Percentiles rank a stretch among this genome's conserved stretches.
Conservation (phyloP, 1,140 invertebrate genomes). For the Heterodera carotae region DNA sequence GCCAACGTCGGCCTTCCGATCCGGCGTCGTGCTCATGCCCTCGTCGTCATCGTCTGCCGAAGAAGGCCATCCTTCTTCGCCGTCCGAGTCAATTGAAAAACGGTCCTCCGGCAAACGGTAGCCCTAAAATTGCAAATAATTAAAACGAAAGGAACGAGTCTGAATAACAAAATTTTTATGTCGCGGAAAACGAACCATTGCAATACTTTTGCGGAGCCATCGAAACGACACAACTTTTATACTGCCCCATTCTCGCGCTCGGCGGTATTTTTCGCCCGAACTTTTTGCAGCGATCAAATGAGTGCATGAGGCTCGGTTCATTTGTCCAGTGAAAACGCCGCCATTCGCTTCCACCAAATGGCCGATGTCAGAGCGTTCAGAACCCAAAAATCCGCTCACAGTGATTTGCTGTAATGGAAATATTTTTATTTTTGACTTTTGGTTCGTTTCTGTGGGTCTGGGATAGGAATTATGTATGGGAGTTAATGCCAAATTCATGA, state of each 20-base stretch:
- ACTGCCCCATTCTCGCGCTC: constrained; percentile 17
- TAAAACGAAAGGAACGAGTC: not conserved
- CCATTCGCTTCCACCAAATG: constrained; percentile 27
- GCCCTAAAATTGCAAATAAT: constrained; percentile 5
- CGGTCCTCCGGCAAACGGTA: constrained; percentile 7
- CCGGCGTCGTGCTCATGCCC: no score
- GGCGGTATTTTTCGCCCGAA: constrained; percentile 29
- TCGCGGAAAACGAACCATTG: no score
- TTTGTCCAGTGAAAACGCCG: constrained; percentile 26
- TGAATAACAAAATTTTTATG: no score
- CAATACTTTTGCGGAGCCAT: constrained; percentile 31
- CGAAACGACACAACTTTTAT: constrained; percentile 11
- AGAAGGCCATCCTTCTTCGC: not conserved
- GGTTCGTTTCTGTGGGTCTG: no score
- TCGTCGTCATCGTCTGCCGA: not conserved
- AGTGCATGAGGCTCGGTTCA: constrained; percentile 15
- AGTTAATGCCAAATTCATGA: no score
- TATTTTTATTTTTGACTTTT: no score
- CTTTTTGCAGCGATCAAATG: constrained; percentile 18
- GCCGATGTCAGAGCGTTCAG: constrained; percentile 13
- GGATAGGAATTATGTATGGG: no score
- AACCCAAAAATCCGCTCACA: constrained; percentile 19
- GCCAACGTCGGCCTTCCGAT: no score
- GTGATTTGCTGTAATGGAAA: constrained; percentile 15
- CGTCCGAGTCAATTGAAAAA: not conserved